These are phyloP conservation scores for Ooceraea biroi DNA, from an alignment of 1,140 invertebrate genomes.

Conservation along the genomic window DNA sequence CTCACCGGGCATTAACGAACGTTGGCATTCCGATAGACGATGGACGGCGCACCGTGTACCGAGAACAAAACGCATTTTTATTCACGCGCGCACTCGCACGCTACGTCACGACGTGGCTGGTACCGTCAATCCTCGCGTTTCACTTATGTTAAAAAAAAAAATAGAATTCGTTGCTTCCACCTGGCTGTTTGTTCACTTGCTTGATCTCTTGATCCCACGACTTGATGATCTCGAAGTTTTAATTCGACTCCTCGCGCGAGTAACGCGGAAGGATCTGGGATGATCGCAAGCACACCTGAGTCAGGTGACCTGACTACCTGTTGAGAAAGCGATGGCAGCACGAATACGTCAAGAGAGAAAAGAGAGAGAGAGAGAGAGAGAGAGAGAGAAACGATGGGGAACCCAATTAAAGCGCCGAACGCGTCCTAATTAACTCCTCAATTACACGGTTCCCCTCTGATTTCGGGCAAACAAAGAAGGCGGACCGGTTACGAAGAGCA, in stretches of 20 bases:
- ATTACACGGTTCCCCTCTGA: constrained; percentile 83
- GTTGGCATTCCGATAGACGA: constrained; percentile 12
- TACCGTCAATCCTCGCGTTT: constrained; percentile 2
- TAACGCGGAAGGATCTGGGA: background rate
- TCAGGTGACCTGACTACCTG: constrained; percentile 70
- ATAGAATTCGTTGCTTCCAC: too few species aligned
- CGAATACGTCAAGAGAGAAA: background rate
- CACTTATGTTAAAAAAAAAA: too few species aligned
- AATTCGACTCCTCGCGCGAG: background rate
- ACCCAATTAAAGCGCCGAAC: constrained; percentile 83
- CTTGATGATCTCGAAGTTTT: constrained; percentile 9
- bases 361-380: background rate
- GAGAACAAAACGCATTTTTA: constrained; percentile 47
- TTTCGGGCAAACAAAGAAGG: constrained; percentile 84
- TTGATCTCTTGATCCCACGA: background rate
- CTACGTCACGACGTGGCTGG: too few species aligned
- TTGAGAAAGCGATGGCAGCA: constrained; percentile 67
- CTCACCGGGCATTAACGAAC: constrained; percentile 43
- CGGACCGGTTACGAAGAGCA: constrained; percentile 58
- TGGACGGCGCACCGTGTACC: background rate
- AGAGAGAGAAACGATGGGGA: constrained; percentile 43
- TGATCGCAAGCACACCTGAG: background rate
- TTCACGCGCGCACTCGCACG: background rate
- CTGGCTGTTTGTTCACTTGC: too few species aligned
- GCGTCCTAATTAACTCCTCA: constrained; percentile 85